Evolutionary conservation across 2,888 invertebrate genomes (phyloP), one percentile per base, ranked within the genome.

Genomic region (Argyra leucocephala): DNA sequence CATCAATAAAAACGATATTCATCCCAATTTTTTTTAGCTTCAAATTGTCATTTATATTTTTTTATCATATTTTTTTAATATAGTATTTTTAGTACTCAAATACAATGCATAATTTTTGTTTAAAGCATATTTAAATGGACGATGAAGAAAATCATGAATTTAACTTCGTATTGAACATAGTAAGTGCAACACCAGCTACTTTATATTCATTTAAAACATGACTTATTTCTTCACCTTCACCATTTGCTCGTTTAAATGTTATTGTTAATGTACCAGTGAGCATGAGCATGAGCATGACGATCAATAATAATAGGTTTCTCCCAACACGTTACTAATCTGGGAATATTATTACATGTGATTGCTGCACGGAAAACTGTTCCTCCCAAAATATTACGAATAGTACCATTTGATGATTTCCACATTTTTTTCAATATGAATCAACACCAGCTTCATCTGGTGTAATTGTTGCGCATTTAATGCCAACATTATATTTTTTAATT

Each of bases 1-100:
- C 98, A 78, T 99, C 98, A 75, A 99, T 99, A 64, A 99, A 99
- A 83, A 68, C 98, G 87, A 80, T 99, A 98, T 79, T 99, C 98
- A 76, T 99, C 99, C 96, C 96, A 97, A 73, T 98, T 89, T 5
- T 88, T 88, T 68, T 87, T 86, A 1, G 88, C 89, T 78, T 97
- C 96, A 78, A 82, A 99, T 72, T 90, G 79, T 0, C 82, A 66
- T 79, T 91, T 95, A 72, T 97, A 99, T 63, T 95, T 86, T 66
- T 86, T 86, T 6, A 79, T 97, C 97, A 76, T 97, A 97, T 73
- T 89, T 88, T 82, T 97, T 97, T 61, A 97, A 83, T 76, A 97
- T 97, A 0, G 97, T 97, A 76, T 97, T 97, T 80, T 97, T 97
- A 7, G 97, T 97, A 76, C 96, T 96, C 72, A 97, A 81, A 77